Conservation (phyloP, 2,113 vertebrate genomes). For the Channa maculata region DNA sequence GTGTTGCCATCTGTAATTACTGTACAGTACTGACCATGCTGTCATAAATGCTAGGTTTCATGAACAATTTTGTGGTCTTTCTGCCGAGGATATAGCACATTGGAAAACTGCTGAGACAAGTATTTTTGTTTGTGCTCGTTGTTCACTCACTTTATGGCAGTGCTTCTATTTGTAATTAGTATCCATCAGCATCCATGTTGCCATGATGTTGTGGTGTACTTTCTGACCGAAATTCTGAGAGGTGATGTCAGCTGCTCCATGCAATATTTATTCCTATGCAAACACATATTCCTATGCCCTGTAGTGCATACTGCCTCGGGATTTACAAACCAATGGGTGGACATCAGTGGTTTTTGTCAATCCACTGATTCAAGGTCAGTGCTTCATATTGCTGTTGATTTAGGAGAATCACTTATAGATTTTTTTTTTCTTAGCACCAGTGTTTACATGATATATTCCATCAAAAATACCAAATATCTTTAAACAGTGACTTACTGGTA, state of each 20-base stretch:
- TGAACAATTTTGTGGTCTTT: constrained; percentile 61
- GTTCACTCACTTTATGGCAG: constrained; percentile 19
- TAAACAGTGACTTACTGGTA: constrained; percentile 1
- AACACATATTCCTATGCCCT: constrained; percentile 33
- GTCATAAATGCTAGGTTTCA: constrained; percentile 73
- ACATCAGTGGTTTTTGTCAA: background rate
- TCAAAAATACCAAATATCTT: background rate
- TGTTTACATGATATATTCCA: background rate
- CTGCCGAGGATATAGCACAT: constrained; percentile 66
- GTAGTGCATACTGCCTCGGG: constrained; percentile 18
- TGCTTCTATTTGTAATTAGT: constrained; percentile 43
- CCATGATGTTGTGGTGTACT: constrained; percentile 53
- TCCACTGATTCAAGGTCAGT: constrained; percentile 21
- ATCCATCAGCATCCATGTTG: constrained; percentile 62
- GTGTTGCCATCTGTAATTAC: constrained; percentile 73
- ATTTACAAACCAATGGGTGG: constrained; percentile 9
- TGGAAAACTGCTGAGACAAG: constrained; percentile 70
- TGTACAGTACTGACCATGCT: constrained; percentile 53
- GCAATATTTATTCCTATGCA: constrained; percentile 71
- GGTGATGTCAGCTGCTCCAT: constrained; percentile 49
- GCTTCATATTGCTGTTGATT: background rate
- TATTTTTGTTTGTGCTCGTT: constrained; percentile 26
- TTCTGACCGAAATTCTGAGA: constrained; percentile 42
- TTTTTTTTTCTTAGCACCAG: background rate
- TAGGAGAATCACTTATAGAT: background rate